Percentiles rank a stretch among this genome's conserved stretches.
These are phyloP conservation scores for Troides helena DNA, from an alignment of 2,888 invertebrate genomes.

Conservation along the genomic window DNA sequence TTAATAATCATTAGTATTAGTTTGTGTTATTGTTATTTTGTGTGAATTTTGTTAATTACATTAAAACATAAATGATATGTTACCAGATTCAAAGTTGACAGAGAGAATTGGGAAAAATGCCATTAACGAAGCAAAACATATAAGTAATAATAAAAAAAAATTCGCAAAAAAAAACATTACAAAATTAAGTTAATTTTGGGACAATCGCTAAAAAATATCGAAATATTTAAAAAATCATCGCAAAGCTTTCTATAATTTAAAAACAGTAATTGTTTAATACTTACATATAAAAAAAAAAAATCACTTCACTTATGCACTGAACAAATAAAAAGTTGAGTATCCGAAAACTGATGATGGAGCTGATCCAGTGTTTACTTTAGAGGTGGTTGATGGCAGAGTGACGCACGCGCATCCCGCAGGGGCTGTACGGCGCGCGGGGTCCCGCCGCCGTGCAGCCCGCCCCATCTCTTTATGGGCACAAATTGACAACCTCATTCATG, in stretches of 20 bases:
- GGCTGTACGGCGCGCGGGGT: conserved; percentile 41
- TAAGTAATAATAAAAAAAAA: no score
- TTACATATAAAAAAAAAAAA: conserved; percentile 12
- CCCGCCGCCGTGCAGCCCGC: conserved; percentile 32
- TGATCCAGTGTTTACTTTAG: conserved; percentile 44
- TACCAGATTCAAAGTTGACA: background rate
- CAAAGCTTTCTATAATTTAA: conserved; percentile 9
- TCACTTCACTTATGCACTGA: conserved; percentile 18
- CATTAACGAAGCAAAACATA: no score
- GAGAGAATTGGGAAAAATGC: no score
- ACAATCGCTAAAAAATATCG: background rate
- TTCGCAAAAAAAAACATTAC: background rate
- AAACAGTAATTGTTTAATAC: background rate
- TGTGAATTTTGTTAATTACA: no score
- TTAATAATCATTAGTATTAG: no score
- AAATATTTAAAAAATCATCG: background rate
- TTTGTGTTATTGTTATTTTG: no score
- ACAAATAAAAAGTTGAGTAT: background rate
- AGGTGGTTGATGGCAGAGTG: conserved; percentile 49
- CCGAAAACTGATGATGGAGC: conserved; percentile 1
- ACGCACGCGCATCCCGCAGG: conserved; percentile 53
- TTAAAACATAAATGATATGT: background rate
- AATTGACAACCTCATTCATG: conserved; percentile 36
- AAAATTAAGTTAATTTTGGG: background rate
- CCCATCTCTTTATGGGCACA: conserved; percentile 37